Percentiles rank a stretch among this genome's conserved stretches.
Evolutionary conservation across 2,797 vertebrate genomes (phyloP).

Genomic region (Squalus acanthias): DNA sequence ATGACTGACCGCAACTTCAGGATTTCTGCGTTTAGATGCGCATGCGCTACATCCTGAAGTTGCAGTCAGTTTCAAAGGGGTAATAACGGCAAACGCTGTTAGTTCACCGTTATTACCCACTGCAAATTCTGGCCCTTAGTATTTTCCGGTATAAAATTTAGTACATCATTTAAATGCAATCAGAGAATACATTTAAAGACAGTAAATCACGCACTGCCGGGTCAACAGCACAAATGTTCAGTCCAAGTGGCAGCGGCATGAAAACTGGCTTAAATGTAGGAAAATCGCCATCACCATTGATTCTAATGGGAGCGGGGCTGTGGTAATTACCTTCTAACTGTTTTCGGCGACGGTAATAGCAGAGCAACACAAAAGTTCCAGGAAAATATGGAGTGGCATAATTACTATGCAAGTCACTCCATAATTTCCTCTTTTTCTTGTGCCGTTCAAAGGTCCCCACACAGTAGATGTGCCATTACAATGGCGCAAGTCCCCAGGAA

Average conservation of each 20-base stretch:
- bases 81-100: too few species aligned
- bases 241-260: too few species aligned
- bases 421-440: neutral
- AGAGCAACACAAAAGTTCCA: too few species aligned
- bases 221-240: neutral
- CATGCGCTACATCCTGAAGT: too few species aligned
- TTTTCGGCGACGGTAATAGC: neutral
- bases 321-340: too few species aligned
- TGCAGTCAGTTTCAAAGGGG: too few species aligned
- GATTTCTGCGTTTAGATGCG: too few species aligned
- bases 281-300: neutral
- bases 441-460: neutral
- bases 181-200: neutral
- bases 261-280: neutral
- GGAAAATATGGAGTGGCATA: neutral
- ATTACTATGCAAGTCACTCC: neutral
- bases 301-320: too few species aligned
- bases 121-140: neutral
- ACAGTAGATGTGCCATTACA: neutral
- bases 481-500: neutral
- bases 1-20: too few species aligned
- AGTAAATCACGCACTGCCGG: neutral
- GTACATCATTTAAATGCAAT: neutral
- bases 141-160: neutral
- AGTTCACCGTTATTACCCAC: too few species aligned